phyloP scores from a whole-genome alignment of 2,113 vertebrate genomes.

The Sinosuthora webbiana region DNA sequence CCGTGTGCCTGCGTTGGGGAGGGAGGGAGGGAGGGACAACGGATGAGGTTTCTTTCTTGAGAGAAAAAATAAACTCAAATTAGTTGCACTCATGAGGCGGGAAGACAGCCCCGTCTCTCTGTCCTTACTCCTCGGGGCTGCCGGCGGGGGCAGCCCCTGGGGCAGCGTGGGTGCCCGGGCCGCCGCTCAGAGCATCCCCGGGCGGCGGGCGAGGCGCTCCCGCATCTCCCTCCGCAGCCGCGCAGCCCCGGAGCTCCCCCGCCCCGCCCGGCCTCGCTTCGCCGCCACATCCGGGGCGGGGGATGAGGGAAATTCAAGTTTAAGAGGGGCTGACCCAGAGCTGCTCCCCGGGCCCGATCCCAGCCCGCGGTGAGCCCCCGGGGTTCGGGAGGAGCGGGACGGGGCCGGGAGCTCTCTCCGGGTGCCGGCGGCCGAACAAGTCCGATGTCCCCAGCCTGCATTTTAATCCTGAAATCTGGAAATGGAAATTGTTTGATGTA shows the following conservation, averaged over 20 bases:
- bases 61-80: neutral
- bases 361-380: neutral
- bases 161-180: neutral
- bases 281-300: neutral
- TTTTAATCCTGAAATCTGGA: slow-evolving; percentile 73
- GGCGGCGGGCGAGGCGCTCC: neutral
- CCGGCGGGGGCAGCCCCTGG: neutral
- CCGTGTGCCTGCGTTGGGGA: neutral
- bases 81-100: neutral
- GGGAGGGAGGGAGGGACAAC: neutral
- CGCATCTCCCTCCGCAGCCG: neutral
- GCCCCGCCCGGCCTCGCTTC: neutral
- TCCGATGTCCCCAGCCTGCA: slow-evolving; percentile 13
- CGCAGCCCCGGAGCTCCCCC: neutral
- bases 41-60: neutral
- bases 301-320: neutral
- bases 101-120: neutral
- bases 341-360: neutral
- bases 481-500: slow-evolving; percentile 93
- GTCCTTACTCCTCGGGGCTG: neutral
- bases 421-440: neutral
- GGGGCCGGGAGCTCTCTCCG: neutral
- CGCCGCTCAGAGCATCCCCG: neutral
- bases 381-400: neutral
- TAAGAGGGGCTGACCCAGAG: neutral